Conservation (phyloP, 1,140 invertebrate genomes). For the Ceratosolen fusciceps region DNA sequence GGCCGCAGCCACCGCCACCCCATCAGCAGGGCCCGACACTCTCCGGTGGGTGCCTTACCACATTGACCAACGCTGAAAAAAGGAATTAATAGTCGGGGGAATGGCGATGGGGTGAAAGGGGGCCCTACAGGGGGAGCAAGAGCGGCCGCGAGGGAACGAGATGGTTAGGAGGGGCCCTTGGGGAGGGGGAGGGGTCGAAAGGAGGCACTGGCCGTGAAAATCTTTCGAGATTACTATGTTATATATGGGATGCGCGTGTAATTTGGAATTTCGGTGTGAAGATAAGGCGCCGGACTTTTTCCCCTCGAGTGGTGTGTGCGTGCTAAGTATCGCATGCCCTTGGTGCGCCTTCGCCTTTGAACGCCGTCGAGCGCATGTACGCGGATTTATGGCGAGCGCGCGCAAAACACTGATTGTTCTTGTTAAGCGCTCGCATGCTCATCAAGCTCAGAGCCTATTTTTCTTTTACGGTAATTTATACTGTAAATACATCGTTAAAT, state of each 20-base stretch:
- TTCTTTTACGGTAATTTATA: background rate
- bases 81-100: constrained; percentile 9
- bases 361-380: background rate
- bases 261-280: constrained; percentile 30
- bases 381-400: background rate
- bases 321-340: background rate
- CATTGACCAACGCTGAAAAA: constrained; percentile 1
- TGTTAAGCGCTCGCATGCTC: background rate
- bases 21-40: too few species aligned
- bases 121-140: too few species aligned
- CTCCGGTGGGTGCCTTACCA: background rate
- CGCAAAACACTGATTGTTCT: constrained; percentile 10
- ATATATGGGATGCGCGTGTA: background rate
- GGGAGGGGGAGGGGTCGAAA: too few species aligned
- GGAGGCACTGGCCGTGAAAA: constrained; percentile 44
- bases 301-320: background rate
- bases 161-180: too few species aligned
- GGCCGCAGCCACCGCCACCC: too few species aligned
- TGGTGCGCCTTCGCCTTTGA: background rate
- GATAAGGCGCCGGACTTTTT: constrained; percentile 6
- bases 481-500: constrained; percentile 12
- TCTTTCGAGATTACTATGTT: constrained; percentile 24
- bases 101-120: too few species aligned
- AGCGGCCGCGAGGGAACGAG: too few species aligned
- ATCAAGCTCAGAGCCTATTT: background rate